Percentiles rank a stretch among this genome's conserved stretches.
These are phyloP conservation scores for Tetragnatha versicolor DNA, from an alignment of 1,140 invertebrate species.

Conservation along the genomic window DNA sequence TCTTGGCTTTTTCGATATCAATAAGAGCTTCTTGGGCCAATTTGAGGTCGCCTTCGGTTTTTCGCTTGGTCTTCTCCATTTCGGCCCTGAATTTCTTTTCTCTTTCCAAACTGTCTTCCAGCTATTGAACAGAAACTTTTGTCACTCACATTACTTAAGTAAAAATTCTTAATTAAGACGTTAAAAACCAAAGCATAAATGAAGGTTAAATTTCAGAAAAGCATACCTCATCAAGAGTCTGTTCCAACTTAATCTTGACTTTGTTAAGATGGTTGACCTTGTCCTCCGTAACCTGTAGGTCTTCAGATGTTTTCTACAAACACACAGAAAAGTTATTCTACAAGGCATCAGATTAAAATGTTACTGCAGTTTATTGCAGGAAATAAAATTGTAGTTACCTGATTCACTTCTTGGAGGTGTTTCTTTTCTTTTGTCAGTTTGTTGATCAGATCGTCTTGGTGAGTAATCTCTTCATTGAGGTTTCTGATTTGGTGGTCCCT, in stretches of 20 bases:
- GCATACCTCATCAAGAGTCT: conserved; percentile 86
- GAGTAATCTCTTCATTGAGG: conserved; percentile 98
- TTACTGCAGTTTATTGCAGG: too few species aligned
- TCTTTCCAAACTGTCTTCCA: conserved; percentile 95
- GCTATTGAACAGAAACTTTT: conserved; percentile 58
- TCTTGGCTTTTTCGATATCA: conserved; percentile 96
- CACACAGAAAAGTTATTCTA: neutral
- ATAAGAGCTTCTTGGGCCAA: conserved; percentile 96
- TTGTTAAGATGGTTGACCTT: conserved; percentile 99
- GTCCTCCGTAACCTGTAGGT: conserved; percentile 96
- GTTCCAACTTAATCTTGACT: conserved; percentile 97
- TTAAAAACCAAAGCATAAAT: neutral
- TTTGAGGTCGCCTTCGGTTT: conserved; percentile 95
- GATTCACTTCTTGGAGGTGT: conserved; percentile 90
- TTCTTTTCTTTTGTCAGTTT: conserved; percentile 99
- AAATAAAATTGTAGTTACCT: conserved; percentile 45
- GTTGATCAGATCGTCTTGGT: conserved; percentile 99
- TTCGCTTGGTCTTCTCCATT: conserved; percentile 95
- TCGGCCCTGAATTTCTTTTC: conserved; percentile 98
- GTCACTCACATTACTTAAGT: neutral
- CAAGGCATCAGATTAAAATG: too few species aligned
- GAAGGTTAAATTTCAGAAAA: neutral
- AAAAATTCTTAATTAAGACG: neutral
- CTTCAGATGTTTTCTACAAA: conserved; percentile 84
- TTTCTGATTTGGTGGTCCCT: conserved; percentile 99